Evolutionary conservation across 2,797 vertebrate genomes (phyloP).

Genomic region (Margarornis squamiger): DNA sequence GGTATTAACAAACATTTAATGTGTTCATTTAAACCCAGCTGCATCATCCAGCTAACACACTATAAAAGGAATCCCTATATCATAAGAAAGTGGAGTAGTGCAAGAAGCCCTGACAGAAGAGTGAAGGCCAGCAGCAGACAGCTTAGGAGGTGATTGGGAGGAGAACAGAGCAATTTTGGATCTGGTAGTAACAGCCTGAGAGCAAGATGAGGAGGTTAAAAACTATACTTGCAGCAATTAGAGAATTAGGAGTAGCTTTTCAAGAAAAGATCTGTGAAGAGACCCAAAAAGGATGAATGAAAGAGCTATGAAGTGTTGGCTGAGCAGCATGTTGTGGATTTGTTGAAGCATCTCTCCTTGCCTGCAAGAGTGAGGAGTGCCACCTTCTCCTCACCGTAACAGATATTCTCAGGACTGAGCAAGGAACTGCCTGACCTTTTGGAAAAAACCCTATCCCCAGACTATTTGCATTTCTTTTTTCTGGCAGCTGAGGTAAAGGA

Average conservation of each 20-base stretch:
- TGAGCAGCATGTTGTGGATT: background rate
- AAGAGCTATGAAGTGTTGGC: background rate
- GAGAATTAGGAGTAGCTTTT: background rate
- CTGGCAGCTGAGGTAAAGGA: background rate
- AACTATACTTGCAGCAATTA: background rate
- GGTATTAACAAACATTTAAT: background rate
- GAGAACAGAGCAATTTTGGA: background rate
- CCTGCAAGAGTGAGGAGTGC: background rate
- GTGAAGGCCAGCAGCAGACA: background rate
- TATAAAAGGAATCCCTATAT: background rate
- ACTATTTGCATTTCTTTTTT: background rate
- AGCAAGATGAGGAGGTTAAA: background rate
- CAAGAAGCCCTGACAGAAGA: background rate
- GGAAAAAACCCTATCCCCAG: background rate
- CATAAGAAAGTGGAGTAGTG: background rate
- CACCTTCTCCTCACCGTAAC: background rate
- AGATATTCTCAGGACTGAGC: background rate
- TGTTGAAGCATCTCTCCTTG: background rate
- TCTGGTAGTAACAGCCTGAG: background rate
- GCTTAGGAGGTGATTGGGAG: background rate
- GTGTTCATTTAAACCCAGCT: background rate
- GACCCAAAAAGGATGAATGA: background rate
- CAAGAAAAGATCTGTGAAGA: background rate
- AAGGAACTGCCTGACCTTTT: background rate
- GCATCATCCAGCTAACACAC: background rate